A percentile compares a stretch with the other conserved stretches of the same genome.
phyloP scores from a whole-genome alignment of 2,888 invertebrate species.

The Ophion ventricosus region DNA sequence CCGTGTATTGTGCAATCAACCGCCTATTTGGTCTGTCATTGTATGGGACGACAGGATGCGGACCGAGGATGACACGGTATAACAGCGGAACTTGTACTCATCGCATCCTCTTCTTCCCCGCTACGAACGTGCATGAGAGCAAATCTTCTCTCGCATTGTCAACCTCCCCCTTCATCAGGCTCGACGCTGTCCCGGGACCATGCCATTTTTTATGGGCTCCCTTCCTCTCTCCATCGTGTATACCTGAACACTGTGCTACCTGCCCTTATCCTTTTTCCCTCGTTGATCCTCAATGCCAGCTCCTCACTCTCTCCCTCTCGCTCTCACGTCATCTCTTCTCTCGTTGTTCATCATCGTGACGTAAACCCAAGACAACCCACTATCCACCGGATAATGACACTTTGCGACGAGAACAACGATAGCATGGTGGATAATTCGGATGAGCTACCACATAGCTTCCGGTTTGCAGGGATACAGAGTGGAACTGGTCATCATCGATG shows the following conservation, averaged over 20 bases:
- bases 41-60: conserved; percentile 66
- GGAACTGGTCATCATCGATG: not conserved
- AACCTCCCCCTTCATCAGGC: conserved; percentile 62
- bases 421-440: no score
- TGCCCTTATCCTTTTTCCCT: conserved; percentile 63
- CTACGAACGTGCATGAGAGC: conserved; percentile 48
- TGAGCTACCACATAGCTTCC: not conserved
- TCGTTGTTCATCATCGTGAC: not conserved
- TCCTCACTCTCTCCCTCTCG: conserved; percentile 23
- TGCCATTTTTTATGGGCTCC: conserved; percentile 66
- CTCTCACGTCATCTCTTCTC: not conserved
- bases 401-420: not conserved
- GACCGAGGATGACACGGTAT: conserved; percentile 16
- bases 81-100: conserved; percentile 76
- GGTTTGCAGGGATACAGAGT: not conserved
- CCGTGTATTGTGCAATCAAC: conserved; percentile 83
- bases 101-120: conserved; percentile 76
- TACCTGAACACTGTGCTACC: conserved; percentile 56
- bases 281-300: conserved; percentile 67
- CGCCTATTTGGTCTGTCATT: conserved; percentile 83
- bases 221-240: conserved; percentile 38
- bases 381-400: not conserved
- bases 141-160: conserved; percentile 65
- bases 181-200: conserved; percentile 37
- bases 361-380: conserved; percentile 11